Evolutionary conservation across 2,797 vertebrate genomes (phyloP).

Genomic region (Agapornis canus): DNA sequence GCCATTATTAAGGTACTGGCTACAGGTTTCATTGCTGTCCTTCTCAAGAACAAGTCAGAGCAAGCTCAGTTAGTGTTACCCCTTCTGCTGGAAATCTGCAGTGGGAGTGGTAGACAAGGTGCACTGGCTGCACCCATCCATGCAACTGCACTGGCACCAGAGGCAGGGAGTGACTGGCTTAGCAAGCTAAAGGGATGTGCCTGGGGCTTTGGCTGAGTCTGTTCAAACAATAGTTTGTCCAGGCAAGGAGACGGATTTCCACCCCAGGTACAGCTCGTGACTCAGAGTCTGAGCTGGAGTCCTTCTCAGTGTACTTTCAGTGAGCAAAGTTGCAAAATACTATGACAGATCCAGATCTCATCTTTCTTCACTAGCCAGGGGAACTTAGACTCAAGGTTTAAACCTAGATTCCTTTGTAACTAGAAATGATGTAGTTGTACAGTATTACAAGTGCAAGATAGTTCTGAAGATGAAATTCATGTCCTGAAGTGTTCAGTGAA

Average conservation of each 20-base stretch:
- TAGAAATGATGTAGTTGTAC: neutral
- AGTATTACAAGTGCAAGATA: neutral
- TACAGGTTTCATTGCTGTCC: neutral
- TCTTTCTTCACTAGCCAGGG: neutral
- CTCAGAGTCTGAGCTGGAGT: neutral
- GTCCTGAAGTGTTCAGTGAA: slow-evolving; percentile 8
- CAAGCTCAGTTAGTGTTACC: neutral
- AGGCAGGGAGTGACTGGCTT: slow-evolving; percentile 22
- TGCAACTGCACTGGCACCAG: slow-evolving; percentile 14
- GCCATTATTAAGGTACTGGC: neutral
- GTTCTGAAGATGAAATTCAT: neutral
- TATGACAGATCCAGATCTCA: neutral
- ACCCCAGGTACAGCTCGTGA: neutral
- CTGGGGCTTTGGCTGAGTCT: slow-evolving; percentile 32
- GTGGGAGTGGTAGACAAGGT: slow-evolving; percentile 1
- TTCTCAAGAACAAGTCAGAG: neutral
- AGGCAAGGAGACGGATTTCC: slow-evolving; percentile 21
- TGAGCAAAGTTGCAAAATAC: neutral
- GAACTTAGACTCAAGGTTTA: neutral
- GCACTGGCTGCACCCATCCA: slow-evolving; percentile 8
- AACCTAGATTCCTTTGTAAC: neutral
- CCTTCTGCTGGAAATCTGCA: neutral
- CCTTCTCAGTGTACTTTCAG: neutral
- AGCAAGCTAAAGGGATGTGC: slow-evolving; percentile 20
- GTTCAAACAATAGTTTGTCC: slow-evolving; percentile 35